These are phyloP conservation scores for Troides helena DNA, from an alignment of 2,888 invertebrate genomes.

Conservation along the genomic window DNA sequence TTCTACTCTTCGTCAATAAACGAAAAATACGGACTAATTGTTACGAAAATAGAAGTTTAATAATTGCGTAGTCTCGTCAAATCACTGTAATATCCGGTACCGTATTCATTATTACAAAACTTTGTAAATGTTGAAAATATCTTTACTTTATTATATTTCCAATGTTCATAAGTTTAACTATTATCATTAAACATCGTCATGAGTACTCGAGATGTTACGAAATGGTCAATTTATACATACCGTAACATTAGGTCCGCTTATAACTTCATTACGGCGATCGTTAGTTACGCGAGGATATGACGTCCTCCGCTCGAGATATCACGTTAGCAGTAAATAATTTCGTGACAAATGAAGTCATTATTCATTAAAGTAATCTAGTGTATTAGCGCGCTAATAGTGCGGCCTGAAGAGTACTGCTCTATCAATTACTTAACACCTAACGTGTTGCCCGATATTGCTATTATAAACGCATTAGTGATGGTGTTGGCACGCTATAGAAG, in stretches of 20 bases:
- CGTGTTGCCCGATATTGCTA: conserved; percentile 65
- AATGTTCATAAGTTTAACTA: background rate
- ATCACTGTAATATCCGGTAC: too few species aligned
- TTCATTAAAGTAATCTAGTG: conserved; percentile 38
- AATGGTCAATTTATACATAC: conserved; percentile 19
- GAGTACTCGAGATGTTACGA: conserved; percentile 1
- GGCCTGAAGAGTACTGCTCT: conserved; percentile 62
- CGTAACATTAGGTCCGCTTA: conserved; percentile 12
- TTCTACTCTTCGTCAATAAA: too few species aligned
- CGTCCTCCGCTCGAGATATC: conserved; percentile 16
- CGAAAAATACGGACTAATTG: too few species aligned
- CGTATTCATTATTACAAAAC: too few species aligned
- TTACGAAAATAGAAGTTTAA: too few species aligned
- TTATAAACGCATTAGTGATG: conserved; percentile 76
- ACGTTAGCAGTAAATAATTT: conserved; percentile 30
- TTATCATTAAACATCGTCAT: background rate
- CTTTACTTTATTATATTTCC: background rate
- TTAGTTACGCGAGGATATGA: conserved; percentile 23
- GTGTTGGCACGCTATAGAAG: conserved; percentile 68
- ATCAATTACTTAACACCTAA: conserved; percentile 74
- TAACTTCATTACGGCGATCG: conserved; percentile 25
- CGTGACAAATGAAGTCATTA: conserved; percentile 39
- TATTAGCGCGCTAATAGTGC: conserved; percentile 61
- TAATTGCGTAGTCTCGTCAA: too few species aligned
- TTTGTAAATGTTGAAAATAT: too few species aligned